Evolutionary conservation across 2,113 vertebrate genomes (phyloP).

Genomic region (Poeciliopsis occidentalis): DNA sequence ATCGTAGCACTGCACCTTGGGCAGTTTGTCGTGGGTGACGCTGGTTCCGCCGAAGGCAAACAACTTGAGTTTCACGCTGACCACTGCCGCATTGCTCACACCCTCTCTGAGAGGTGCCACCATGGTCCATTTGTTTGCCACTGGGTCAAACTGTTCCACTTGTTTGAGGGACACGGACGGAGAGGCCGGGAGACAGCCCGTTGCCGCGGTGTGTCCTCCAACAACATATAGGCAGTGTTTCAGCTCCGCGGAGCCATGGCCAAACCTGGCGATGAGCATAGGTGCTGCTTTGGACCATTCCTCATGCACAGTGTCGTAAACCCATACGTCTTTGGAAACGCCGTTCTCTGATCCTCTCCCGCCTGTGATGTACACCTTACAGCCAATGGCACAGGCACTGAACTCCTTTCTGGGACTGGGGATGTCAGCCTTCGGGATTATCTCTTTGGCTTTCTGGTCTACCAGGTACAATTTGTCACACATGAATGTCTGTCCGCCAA

Average conservation of each 20-base stretch:
- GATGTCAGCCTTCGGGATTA: slow-evolving; percentile 86
- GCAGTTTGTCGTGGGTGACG: slow-evolving; percentile 84
- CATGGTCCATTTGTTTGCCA: slow-evolving; percentile 86
- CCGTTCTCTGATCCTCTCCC: slow-evolving; percentile 86
- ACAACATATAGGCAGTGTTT: slow-evolving; percentile 85
- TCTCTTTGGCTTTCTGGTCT: slow-evolving; percentile 86
- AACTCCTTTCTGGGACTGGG: slow-evolving; percentile 88
- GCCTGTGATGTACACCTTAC: slow-evolving; percentile 86
- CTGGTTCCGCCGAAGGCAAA: slow-evolving; percentile 87
- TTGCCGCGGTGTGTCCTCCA: slow-evolving; percentile 85
- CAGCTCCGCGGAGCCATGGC: slow-evolving; percentile 85
- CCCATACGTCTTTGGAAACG: slow-evolving; percentile 87
- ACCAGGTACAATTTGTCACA: slow-evolving; percentile 87
- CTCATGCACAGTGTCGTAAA: slow-evolving; percentile 85
- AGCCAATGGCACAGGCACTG: slow-evolving; percentile 86
- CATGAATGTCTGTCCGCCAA: slow-evolving; percentile 87
- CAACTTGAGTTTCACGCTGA: slow-evolving; percentile 85
- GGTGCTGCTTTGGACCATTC: slow-evolving; percentile 87
- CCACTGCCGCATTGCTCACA: slow-evolving; percentile 86
- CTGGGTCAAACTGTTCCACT: slow-evolving; percentile 86
- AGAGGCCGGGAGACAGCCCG: slow-evolving; percentile 84
- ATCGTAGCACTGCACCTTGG: slow-evolving; percentile 87
- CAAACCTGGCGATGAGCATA: slow-evolving; percentile 87
- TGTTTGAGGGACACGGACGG: slow-evolving; percentile 87
- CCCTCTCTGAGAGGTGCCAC: slow-evolving; percentile 85